Evolutionary conservation across 2,797 vertebrate genomes (phyloP).

Genomic region (Premnoplex brunnescens): DNA sequence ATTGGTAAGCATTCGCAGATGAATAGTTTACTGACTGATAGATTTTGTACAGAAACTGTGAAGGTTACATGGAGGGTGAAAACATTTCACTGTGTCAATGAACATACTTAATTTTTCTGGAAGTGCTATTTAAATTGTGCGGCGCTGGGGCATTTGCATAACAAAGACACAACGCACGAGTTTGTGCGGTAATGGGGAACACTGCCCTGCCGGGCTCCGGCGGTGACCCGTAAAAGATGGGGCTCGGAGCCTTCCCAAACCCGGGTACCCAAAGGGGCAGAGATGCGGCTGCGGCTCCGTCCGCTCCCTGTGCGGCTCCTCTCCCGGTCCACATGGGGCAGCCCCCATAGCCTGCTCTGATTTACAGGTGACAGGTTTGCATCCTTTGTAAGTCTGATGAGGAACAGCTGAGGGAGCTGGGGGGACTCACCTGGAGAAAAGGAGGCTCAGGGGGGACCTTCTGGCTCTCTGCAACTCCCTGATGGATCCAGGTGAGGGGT

Average conservation of each 20-base stretch:
- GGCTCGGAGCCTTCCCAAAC: neutral
- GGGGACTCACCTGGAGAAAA: neutral
- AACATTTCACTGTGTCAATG: slow-evolving; percentile 85
- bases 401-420: neutral
- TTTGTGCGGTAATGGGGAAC: slow-evolving; percentile 64
- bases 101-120: slow-evolving; percentile 86
- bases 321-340: no score
- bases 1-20: slow-evolving; percentile 85
- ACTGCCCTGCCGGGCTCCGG: slow-evolving; percentile 43
- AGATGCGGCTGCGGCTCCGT: neutral
- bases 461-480: accelerated
- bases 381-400: neutral
- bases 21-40: slow-evolving; percentile 87
- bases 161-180: slow-evolving; percentile 76
- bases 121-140: slow-evolving; percentile 80
- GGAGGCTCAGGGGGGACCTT: no score
- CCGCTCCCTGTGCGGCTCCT: neutral
- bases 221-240: slow-evolving; percentile 45
- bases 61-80: slow-evolving; percentile 84
- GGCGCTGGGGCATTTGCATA: slow-evolving; percentile 78
- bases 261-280: neutral
- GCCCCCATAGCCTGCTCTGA: neutral
- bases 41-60: slow-evolving; percentile 84
- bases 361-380: neutral
- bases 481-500: neutral